These are phyloP conservation scores for Egretta garzetta DNA, from an alignment of 2,113 vertebrate species.

Conservation along the genomic window DNA sequence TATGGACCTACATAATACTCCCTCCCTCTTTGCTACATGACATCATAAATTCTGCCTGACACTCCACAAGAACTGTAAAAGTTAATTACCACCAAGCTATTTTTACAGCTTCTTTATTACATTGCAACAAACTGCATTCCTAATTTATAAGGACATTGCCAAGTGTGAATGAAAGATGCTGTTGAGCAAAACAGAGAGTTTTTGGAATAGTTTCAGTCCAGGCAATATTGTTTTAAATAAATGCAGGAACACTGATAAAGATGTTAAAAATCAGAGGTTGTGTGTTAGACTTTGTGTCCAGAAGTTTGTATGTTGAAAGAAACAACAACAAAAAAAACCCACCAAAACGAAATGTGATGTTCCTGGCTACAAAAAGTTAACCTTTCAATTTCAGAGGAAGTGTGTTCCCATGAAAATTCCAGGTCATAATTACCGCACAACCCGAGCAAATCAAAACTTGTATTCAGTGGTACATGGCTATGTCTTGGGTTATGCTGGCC, in stretches of 20 bases:
- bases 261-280: conserved; percentile 58
- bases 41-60: conserved; percentile 58
- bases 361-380: not conserved
- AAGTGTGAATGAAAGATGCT: conserved; percentile 49
- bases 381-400: not conserved
- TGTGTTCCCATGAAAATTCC: not conserved
- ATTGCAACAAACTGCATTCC: not conserved
- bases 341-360: too few species aligned
- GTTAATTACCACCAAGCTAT: conserved; percentile 35
- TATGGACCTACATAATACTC: not conserved
- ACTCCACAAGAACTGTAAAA: conserved; percentile 19
- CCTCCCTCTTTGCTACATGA: not conserved
- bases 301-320: not conserved
- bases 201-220: conserved; percentile 8
- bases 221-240: conserved; percentile 21
- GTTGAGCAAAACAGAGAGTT: conserved; percentile 53
- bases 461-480: not conserved
- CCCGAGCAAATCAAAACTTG: not conserved
- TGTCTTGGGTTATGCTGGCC: not conserved
- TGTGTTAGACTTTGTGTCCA: conserved; percentile 32
- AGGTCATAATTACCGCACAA: not conserved
- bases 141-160: conserved; percentile 31
- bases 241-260: conserved; percentile 38
- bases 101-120: conserved; percentile 42
- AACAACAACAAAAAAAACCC: too few species aligned